A percentile compares a stretch with the other conserved stretches of the same genome.
These are phyloP conservation scores for Drosophila elegans DNA, from an alignment of 1,140 invertebrate species.

Conservation along the genomic window DNA sequence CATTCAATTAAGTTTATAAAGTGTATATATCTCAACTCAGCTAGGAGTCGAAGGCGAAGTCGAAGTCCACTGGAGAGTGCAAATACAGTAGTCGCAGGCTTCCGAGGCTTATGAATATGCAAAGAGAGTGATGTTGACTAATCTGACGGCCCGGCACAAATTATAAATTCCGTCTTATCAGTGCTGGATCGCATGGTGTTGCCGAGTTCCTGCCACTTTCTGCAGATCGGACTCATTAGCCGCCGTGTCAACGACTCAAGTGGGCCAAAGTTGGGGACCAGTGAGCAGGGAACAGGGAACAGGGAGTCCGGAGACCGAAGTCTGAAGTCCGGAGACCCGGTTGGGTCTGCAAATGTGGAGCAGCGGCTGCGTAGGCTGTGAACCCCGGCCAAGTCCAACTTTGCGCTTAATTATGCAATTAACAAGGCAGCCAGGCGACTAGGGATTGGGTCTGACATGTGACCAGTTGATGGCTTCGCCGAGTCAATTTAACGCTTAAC, in stretches of 20 bases:
- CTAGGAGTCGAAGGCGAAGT: conserved; percentile 12
- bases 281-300: not conserved
- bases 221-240: conserved; percentile 54
- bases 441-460: conserved; percentile 53
- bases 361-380: conserved; percentile 55
- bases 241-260: conserved; percentile 54
- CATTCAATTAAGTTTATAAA: conserved; percentile 62
- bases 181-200: conserved; percentile 2
- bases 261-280: conserved; percentile 15
- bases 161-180: conserved; percentile 66
- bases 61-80: conserved; percentile 13
- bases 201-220: conserved; percentile 10
- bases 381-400: conserved; percentile 28
- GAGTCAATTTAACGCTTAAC: conserved; percentile 78
- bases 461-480: conserved; percentile 55
- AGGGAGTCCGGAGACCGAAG: conserved; percentile 1
- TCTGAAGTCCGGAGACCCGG: conserved; percentile 8
- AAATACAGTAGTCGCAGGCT: conserved; percentile 12
- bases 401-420: conserved; percentile 77
- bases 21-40: conserved; percentile 60
- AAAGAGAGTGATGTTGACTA: conserved; percentile 63
- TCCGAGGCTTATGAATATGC: conserved; percentile 68
- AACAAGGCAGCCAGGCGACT: conserved; percentile 54
- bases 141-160: conserved; percentile 52
- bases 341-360: conserved; percentile 48